Evolutionary conservation across 2,888 invertebrate species (phyloP), one percentile per base, ranked within the genome.

Genomic region (Bibio marci): DNA sequence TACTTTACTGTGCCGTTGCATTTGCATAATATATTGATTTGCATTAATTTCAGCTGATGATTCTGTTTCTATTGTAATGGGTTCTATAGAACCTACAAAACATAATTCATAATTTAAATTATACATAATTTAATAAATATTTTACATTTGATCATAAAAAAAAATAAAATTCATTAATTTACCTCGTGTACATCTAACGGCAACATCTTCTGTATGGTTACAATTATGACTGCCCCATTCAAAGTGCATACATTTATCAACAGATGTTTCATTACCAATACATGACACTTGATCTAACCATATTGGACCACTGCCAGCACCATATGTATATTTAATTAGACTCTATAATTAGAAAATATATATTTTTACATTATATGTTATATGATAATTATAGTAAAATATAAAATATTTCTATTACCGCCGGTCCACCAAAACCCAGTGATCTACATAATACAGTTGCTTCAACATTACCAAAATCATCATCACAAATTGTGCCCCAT

Each of bases 401-500:
- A n/a, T 15, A 12, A 7, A 38, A 12, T 7, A 14, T 11, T 19
- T 25, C 37, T 34, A 50, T 48, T 46, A 59, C 53, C 12, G 69
- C 65, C 15, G 49, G 48, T 4, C 74, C 74, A 34, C 59, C 62
- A 45, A 59, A 70, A 5, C 74, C 75, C 39, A 75, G 50, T 2
- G 65, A 62, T 41, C 63, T 64, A 47, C 77, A 78, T 15, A 71
- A 65, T 1, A 76, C 74, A 47, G 66, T 65, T 0, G 80, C 82
- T 18, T 77, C 72, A 33, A 65, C 63, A 14, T 67, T 60, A 35
- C 72, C 70, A 51, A 82, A 82, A 48, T 77, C 74, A 51, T 83
- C 82, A 50, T 82, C 80, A 54, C 85, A 86, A 12, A 86, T 65
- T 1, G 80, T 78, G 11, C 83, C 83, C 77, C 80, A 80, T 14